Percentiles rank a stretch among this genome's conserved stretches.
Evolutionary conservation across 2,888 invertebrate genomes (phyloP).

Genomic region (Lycophotia porphyrea): DNA sequence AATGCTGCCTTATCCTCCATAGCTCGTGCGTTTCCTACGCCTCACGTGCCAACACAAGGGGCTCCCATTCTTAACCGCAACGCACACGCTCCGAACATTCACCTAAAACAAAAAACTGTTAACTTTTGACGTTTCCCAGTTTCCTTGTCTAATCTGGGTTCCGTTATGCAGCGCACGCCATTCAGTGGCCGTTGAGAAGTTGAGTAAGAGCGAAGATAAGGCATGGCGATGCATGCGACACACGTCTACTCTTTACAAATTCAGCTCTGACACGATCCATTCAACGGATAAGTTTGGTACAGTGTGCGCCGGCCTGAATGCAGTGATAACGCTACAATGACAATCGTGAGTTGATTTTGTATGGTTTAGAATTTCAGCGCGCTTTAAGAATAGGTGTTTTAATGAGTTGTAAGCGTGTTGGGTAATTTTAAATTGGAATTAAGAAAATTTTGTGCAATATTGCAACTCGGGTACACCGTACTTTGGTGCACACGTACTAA

Average conservation of each 20-base stretch:
- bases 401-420: conserved; percentile 57
- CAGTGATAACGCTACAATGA: conserved; percentile 85
- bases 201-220: conserved; percentile 84
- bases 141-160: conserved; percentile 74
- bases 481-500: background rate
- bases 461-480: conserved; percentile 21
- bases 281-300: conserved; percentile 86
- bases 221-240: conserved; percentile 84
- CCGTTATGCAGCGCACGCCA: conserved; percentile 69
- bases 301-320: conserved; percentile 82
- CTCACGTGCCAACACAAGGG: conserved; percentile 2
- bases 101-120: conserved; percentile 53
- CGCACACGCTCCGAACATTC: conserved; percentile 29
- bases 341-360: conserved; percentile 78
- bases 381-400: conserved; percentile 61
- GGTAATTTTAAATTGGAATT: conserved; percentile 40
- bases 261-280: conserved; percentile 86
- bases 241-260: conserved; percentile 90
- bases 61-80: conserved; percentile 30
- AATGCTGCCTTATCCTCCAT: background rate
- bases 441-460: conserved; percentile 18
- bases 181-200: conserved; percentile 78
- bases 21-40: conserved; percentile 9
- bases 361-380: conserved; percentile 59
- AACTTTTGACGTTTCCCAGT: conserved; percentile 64